Evolutionary conservation across 1,140 invertebrate species (phyloP).

Genomic region (Zaprionus ghesquierei): DNA sequence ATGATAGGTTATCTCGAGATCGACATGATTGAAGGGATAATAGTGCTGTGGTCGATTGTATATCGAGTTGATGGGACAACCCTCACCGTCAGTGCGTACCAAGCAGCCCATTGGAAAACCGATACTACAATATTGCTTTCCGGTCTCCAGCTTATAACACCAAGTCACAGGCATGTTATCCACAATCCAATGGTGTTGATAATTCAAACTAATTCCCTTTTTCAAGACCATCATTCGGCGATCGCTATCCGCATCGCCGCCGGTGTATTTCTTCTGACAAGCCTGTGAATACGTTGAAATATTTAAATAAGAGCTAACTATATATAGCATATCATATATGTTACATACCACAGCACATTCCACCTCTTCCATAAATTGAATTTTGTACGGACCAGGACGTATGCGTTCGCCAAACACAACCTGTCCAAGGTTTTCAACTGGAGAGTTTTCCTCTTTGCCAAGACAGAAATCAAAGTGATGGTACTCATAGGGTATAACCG

Average conservation of each 20-base stretch:
- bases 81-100: conserved; percentile 82
- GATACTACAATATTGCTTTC: conserved; percentile 93
- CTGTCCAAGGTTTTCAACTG: conserved; percentile 98
- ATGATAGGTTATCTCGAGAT: conserved; percentile 96
- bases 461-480: conserved; percentile 98
- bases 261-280: conserved; percentile 89
- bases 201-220: conserved; percentile 97
- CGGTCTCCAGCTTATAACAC: conserved; percentile 93
- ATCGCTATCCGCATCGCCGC: conserved; percentile 85
- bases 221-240: conserved; percentile 91
- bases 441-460: conserved; percentile 88
- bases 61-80: conserved; percentile 82
- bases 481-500: conserved; percentile 99
- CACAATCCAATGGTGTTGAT: conserved; percentile 99
- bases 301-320: too few relatives aligned
- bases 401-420: conserved; percentile 99
- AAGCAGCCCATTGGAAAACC: conserved; percentile 99
- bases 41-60: conserved; percentile 88
- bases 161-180: conserved; percentile 99
- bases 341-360: conserved; percentile 86
- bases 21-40: conserved; percentile 98
- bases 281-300: conserved; percentile 40
- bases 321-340: neutral
- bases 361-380: conserved; percentile 88
- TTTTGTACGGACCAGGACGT: conserved; percentile 94